Conservation (phyloP, 2,888 invertebrate species). For the Pelosia muscerda region DNA sequence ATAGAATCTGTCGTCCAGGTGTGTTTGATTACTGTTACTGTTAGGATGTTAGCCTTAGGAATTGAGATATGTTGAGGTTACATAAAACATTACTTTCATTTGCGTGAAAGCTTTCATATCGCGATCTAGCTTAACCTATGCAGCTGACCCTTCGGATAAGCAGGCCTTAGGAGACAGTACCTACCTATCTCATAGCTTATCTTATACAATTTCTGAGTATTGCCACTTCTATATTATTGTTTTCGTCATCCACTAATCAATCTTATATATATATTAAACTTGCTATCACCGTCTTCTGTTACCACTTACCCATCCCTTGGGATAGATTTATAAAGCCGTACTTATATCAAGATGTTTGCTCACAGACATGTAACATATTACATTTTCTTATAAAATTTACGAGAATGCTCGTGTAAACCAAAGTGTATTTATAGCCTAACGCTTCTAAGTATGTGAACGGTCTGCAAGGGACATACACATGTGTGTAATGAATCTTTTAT, state of each 20-base stretch:
- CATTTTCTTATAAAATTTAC: neutral
- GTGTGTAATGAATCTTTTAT: slow-evolving; percentile 18
- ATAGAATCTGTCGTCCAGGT: neutral
- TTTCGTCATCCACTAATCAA: neutral
- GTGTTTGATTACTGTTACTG: no score
- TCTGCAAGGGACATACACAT: slow-evolving; percentile 3
- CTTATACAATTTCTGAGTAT: neutral
- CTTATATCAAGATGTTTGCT: neutral
- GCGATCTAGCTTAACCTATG: neutral
- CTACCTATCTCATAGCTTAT: neutral
- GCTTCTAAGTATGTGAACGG: slow-evolving; percentile 7
- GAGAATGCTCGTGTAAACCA: slow-evolving; percentile 6
- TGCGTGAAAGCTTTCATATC: neutral
- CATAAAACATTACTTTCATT: neutral
- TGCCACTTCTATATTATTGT: neutral
- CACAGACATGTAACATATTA: neutral
- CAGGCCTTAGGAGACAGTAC: neutral
- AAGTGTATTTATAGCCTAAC: slow-evolving; percentile 11
- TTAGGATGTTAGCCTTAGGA: no score
- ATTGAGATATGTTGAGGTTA: no score
- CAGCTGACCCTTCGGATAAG: neutral
- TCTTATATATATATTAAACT: neutral
- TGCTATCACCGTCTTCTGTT: neutral
- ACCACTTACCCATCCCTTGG: neutral
- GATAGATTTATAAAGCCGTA: neutral